phyloP scores from a whole-genome alignment of 2,888 invertebrate species.

The Psococerastis gibbosa region DNA sequence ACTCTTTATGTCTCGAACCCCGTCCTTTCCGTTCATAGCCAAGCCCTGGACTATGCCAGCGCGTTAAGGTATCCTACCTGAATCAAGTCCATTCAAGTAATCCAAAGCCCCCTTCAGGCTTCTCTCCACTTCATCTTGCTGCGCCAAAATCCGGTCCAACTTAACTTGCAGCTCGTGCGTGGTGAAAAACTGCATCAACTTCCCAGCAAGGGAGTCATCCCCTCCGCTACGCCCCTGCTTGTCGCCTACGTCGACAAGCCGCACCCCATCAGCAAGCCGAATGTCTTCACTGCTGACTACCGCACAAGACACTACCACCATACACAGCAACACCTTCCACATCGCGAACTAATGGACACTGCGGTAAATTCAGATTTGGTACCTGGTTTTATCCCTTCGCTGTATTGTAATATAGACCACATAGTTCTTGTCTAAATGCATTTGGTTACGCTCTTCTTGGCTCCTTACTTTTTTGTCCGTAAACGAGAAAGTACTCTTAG shows the following conservation, averaged over 20 bases:
- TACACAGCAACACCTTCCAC: too few relatives aligned
- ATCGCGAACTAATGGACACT: neutral
- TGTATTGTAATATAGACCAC: neutral
- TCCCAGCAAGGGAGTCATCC: conserved; percentile 34
- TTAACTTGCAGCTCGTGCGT: conserved; percentile 54
- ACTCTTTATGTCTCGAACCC: too few relatives aligned
- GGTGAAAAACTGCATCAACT: conserved; percentile 45
- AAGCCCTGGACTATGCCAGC: too few relatives aligned
- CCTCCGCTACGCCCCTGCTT: conserved; percentile 25
- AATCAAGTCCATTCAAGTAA: conserved; percentile 19
- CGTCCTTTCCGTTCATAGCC: too few relatives aligned
- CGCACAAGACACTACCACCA: neutral
- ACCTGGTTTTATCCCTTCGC: too few relatives aligned
- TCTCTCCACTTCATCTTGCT: conserved; percentile 30
- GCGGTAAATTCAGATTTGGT: too few relatives aligned
- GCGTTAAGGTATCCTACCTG: too few relatives aligned
- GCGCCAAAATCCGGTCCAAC: conserved; percentile 46
- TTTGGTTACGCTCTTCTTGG: neutral
- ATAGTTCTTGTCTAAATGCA: neutral
- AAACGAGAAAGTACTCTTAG: neutral
- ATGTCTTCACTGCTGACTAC: neutral
- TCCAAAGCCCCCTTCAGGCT: conserved; percentile 36
- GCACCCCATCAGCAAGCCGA: conserved; percentile 40
- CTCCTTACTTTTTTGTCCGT: neutral
- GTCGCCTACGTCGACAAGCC: conserved; percentile 35